Base-by-base conservation (phyloP, 2,797 vertebrate genomes). In the Typhlichthys subterraneus region DNA sequence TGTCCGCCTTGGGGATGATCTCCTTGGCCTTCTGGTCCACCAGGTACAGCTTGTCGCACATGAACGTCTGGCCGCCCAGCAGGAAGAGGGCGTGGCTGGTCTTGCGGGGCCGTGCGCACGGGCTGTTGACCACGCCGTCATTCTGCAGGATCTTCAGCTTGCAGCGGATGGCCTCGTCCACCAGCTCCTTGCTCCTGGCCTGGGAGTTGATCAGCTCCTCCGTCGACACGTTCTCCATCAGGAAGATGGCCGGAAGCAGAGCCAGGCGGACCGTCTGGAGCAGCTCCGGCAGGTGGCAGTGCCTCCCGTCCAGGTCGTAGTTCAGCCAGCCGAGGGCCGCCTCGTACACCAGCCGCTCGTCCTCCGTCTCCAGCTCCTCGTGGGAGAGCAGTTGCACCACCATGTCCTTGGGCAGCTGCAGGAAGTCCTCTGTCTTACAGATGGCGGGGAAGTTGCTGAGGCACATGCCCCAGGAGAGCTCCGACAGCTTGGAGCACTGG, bases 21-120 rank as follows among this genome's bases (percentile, higher is more conserved):
- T 98, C 97, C 88, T 97, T 99, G 84, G 97, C 97, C 80, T 99
- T 99, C 83, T 99, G 97, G 83, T 99, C 97, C 17, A 99, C 97
- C 57, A 99, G 87, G 61, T 99, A 99, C 61, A 99, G 85, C 81
- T 99, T 99, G 86, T 99, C 97, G 63, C 97, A 99, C 97, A 99
- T 99, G 84, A 99, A 99, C 0, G 97, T 99, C 79, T 97, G 96
- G 33, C 97, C 97, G 2, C 97, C 97, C 57, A 99, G 81, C 61
- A 99, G 95, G 84, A 99, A 98, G 48, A 99, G 94, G 0, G 97
- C 96, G 31, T 99, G 97, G 74, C 97, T 97, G 0, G 97, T 98
- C 89, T 98, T 99, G 59, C 97, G 92, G 8, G 97, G 97, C 45
- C 96, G 94, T 47, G 97, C 97, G 53, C 97, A 99, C 1, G 95